phyloP scores from a whole-genome alignment of 1,140 invertebrate species.

The Drosophila ficusphila region DNA sequence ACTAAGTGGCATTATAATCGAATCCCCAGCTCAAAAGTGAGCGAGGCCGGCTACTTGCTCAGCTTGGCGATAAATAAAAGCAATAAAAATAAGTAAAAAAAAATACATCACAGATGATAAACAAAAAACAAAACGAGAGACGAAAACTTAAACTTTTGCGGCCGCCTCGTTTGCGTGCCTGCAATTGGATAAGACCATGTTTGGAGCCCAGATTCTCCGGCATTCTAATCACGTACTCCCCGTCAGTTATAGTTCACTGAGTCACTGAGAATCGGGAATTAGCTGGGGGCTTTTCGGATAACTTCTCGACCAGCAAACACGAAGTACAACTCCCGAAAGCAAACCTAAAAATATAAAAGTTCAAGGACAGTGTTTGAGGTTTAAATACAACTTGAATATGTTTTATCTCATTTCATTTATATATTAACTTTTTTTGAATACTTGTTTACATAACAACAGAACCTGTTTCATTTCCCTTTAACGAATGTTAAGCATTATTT shows the following conservation, averaged over 20 bases:
- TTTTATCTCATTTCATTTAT: too few relatives aligned
- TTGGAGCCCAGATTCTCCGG: conserved; percentile 13
- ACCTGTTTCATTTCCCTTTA: neutral
- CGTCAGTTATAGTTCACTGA: conserved; percentile 35
- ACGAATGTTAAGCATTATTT: neutral
- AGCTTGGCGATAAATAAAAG: conserved; percentile 55
- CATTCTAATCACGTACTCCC: conserved; percentile 61
- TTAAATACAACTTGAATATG: neutral
- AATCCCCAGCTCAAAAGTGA: conserved; percentile 1
- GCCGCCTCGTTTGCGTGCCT: conserved; percentile 37
- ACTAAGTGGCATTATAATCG: conserved; percentile 7
- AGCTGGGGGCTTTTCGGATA: conserved; percentile 8
- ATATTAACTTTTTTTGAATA: too few relatives aligned
- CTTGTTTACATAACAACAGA: too few relatives aligned
- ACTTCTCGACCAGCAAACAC: conserved; percentile 5
- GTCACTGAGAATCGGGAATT: conserved; percentile 27
- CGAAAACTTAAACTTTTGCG: conserved; percentile 19
- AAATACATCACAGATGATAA: conserved; percentile 25
- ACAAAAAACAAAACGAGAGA: conserved; percentile 16
- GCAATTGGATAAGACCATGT: conserved; percentile 45
- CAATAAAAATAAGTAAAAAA: conserved; percentile 21
- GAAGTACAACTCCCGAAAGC: neutral
- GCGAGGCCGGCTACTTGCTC: conserved; percentile 53
- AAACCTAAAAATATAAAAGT: neutral
- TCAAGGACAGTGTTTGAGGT: neutral